Percentiles rank a stretch among this genome's conserved stretches.
phyloP scores from a whole-genome alignment of 2,113 vertebrate species.

The Zosterops borbonicus region DNA sequence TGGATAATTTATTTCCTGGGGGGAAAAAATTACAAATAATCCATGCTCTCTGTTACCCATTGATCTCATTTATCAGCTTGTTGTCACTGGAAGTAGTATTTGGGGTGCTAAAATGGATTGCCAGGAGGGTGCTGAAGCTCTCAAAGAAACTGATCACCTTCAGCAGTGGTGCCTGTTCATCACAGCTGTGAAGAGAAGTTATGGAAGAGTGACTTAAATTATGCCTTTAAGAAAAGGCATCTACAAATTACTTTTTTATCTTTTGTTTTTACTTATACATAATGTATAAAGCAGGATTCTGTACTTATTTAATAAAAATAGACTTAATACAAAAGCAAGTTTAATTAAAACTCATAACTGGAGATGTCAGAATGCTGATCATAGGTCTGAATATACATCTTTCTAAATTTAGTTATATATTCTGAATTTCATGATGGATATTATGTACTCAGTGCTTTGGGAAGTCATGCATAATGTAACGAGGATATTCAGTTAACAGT shows the following conservation, averaged over 20 bases:
- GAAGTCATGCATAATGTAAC: slow-evolving; percentile 59
- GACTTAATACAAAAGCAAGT: slow-evolving; percentile 34
- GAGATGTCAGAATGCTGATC: slow-evolving; percentile 31
- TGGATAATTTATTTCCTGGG: neutral
- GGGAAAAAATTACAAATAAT: neutral
- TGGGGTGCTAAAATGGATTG: neutral
- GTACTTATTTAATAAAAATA: slow-evolving; percentile 20
- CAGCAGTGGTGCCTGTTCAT: neutral
- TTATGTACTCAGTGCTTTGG: slow-evolving; percentile 30
- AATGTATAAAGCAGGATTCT: neutral
- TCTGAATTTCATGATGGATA: slow-evolving; percentile 59
- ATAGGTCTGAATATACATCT: neutral
- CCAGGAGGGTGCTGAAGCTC: neutral
- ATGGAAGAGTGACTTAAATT: neutral
- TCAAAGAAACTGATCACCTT: neutral
- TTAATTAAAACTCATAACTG: slow-evolving; percentile 48
- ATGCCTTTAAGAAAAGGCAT: neutral
- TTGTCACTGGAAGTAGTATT: neutral
- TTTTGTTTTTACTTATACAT: neutral
- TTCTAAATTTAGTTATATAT: slow-evolving; percentile 32
- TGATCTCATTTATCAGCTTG: neutral
- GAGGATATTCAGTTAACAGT: slow-evolving; percentile 36
- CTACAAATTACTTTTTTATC: neutral
- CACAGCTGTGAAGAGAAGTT: neutral
- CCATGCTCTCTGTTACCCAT: neutral